These are phyloP conservation scores for Prostheceraeus crozeri DNA, from an alignment of 2,888 invertebrate genomes.

Conservation along the genomic window DNA sequence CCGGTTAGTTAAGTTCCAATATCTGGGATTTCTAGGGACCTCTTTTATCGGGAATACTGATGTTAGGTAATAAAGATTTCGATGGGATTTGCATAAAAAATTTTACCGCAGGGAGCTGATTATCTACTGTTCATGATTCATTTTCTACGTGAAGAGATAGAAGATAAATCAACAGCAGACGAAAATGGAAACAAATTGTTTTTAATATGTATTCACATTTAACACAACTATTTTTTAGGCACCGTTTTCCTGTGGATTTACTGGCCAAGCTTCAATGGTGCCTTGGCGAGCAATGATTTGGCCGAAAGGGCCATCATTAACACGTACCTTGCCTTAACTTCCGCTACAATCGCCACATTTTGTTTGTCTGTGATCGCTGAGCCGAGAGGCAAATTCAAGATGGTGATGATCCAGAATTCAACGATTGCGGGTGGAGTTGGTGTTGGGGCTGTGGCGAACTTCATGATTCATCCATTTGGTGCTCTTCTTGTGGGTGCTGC, in stretches of 20 bases:
- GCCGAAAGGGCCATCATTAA: constrained; percentile 80
- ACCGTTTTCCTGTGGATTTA: constrained; percentile 88
- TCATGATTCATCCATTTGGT: constrained; percentile 74
- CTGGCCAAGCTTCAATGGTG: constrained; percentile 94
- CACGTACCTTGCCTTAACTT: constrained; percentile 78
- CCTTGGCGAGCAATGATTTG: constrained; percentile 64
- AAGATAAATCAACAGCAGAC: too few relatives aligned
- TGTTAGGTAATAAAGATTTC: too few relatives aligned
- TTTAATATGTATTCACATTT: too few relatives aligned
- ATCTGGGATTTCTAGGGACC: too few relatives aligned
- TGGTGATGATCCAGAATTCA: constrained; percentile 80
- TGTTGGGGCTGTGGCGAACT: constrained; percentile 72
- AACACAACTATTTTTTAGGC: constrained; percentile 63
- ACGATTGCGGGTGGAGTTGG: constrained; percentile 87
- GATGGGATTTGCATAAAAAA: too few relatives aligned
- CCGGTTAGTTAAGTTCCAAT: too few relatives aligned
- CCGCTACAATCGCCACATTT: constrained; percentile 74
- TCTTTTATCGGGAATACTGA: too few relatives aligned
- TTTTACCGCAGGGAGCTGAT: not conserved
- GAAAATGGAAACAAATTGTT: too few relatives aligned
- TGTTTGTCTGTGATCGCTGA: constrained; percentile 66
- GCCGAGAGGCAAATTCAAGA: constrained; percentile 48
- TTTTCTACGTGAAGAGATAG: too few relatives aligned
- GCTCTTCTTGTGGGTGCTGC: constrained; percentile 71
- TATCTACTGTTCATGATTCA: not conserved